Evolutionary conservation across 2,888 invertebrate species (phyloP).

Genomic region (Orthosia gracilis): DNA sequence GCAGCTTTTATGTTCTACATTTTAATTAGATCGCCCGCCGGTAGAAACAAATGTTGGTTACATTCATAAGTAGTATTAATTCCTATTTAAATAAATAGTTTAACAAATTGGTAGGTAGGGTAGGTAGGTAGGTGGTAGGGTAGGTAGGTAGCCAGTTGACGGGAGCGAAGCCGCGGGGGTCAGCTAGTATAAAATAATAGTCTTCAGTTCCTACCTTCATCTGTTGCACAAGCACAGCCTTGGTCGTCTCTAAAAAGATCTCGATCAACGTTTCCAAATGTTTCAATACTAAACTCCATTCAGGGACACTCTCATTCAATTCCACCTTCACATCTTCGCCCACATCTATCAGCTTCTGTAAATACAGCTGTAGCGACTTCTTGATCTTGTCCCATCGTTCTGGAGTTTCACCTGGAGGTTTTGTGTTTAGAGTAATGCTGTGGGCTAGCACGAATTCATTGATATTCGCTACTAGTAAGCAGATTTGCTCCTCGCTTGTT

Average conservation of each 20-base stretch:
- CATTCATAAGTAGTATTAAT: no score
- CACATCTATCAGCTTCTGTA: slow-evolving; percentile 87
- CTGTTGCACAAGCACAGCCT: slow-evolving; percentile 90
- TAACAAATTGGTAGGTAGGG: no score
- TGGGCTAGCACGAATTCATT: slow-evolving; percentile 91
- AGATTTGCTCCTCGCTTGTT: slow-evolving; percentile 85
- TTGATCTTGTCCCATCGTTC: slow-evolving; percentile 89
- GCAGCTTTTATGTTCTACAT: no score
- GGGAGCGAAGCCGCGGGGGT: no score
- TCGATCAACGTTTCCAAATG: slow-evolving; percentile 89
- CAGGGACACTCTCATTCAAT: slow-evolving; percentile 84
- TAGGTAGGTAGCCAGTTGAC: no score
- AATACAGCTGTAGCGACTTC: slow-evolving; percentile 84
- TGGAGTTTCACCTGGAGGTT: slow-evolving; percentile 88
- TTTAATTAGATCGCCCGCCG: no score
- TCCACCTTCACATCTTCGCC: slow-evolving; percentile 89
- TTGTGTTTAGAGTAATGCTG: slow-evolving; percentile 88
- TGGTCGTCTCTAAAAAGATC: slow-evolving; percentile 91
- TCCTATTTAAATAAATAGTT: no score
- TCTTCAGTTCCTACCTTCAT: slow-evolving; percentile 86
- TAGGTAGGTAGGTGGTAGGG: no score
- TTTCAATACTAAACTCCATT: slow-evolving; percentile 83
- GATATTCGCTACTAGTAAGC: slow-evolving; percentile 89
- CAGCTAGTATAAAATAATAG: no score
- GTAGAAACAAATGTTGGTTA: no score